Base-by-base conservation (phyloP, 23 tunicate species). In the Halocynthia roretzi region DNA sequence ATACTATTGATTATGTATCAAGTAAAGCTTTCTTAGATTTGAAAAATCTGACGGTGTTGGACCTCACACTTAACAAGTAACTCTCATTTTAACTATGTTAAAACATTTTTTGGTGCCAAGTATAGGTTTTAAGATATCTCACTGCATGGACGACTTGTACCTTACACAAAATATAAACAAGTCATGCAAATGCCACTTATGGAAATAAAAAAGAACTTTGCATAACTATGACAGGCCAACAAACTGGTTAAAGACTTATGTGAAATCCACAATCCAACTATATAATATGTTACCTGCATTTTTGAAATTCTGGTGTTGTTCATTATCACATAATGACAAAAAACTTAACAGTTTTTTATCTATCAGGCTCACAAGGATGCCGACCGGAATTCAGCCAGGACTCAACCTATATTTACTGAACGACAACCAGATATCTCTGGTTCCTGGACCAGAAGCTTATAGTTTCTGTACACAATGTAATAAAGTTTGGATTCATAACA, bases 381-480 rank as follows among this genome's bases (percentile, higher is more conserved):
- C 96, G 10, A 52, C 62, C 52, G 70, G 71, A 14, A 44, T 89
- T 6, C 85, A 79, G 48, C 49, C 82, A 9, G 75, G 82, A 10
- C 58, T 89, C 6, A 19, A 52, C 5, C 8, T 11, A 5, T 74
- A 72, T 51, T 53, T 51, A 19, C 21, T 89, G 9, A 68, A 56
- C 61, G 12, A 51, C 78, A 89, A 89, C 66, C 72, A 61, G 19
- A 80, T 89, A 10, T 69, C 78, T 6, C 52, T 73, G 0, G 69
- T 89, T 12, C 80, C 78, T 20, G 82, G 83, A 31, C 66, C 88
- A 6, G 54, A 49, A 60, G 72, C 80, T 20, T 89, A 89, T 60
- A 61, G 76, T 7, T 89, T 75, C 62, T 89, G 96, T 52, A 50
- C 54, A n/a, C 84, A 83, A 82, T 83, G 96, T 58, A 72, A 71